Percentiles rank a stretch among this genome's conserved stretches.
These are phyloP conservation scores for Bellardia bayeri DNA, from an alignment of 2,888 invertebrate genomes.

Conservation along the genomic window DNA sequence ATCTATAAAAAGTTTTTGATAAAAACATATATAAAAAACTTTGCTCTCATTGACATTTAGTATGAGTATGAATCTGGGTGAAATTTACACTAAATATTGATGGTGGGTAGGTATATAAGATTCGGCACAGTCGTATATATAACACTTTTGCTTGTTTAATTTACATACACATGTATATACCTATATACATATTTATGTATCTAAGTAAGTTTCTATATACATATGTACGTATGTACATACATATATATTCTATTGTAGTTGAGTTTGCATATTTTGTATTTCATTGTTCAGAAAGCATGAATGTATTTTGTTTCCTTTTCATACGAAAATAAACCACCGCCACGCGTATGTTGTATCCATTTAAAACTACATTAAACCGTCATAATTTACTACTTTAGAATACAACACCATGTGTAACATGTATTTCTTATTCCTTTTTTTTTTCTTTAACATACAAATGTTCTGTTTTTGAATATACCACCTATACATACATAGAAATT, in stretches of 20 bases:
- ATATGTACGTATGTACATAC: background rate
- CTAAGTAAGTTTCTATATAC: background rate
- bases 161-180: too few species aligned
- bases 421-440: constrained; percentile 26
- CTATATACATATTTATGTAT: too few species aligned
- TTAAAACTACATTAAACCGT: constrained; percentile 72
- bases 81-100: too few species aligned
- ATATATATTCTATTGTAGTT: constrained; percentile 31
- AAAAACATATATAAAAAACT: too few species aligned
- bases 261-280: constrained; percentile 53
- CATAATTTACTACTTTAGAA: constrained; percentile 70
- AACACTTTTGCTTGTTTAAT: too few species aligned
- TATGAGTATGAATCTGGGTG: too few species aligned
- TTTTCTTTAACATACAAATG: constrained; percentile 13
- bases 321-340: constrained; percentile 52
- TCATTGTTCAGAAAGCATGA: constrained; percentile 26
- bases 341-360: constrained; percentile 68
- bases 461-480: constrained; percentile 52
- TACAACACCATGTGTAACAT: constrained; percentile 68
- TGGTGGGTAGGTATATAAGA: too few species aligned
- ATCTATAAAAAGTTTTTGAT: too few species aligned
- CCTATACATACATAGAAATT: background rate
- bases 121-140: too few species aligned
- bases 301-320: constrained; percentile 45
- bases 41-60: too few species aligned